Evolutionary conservation across 2,888 invertebrate species (phyloP).

Genomic region (Netelia virgata): DNA sequence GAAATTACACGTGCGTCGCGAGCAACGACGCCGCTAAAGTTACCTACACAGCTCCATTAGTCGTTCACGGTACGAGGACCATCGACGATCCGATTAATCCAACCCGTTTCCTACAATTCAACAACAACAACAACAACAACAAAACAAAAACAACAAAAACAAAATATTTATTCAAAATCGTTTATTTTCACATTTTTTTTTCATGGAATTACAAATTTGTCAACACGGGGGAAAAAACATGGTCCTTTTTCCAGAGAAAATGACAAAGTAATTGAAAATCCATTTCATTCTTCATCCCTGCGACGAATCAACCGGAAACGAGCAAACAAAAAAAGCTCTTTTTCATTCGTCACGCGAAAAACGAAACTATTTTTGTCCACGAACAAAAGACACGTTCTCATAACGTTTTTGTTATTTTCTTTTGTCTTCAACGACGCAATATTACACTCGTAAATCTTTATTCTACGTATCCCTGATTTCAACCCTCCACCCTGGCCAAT

Average conservation of each 20-base stretch:
- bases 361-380: not conserved
- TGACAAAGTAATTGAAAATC: not conserved
- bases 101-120: too few relatives aligned
- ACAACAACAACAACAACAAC: not conserved
- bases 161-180: not conserved
- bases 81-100: not conserved
- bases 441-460: constrained; percentile 30
- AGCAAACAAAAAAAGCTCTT: not conserved
- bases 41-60: constrained; percentile 84
- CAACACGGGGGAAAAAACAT: not conserved
- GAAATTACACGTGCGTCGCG: constrained; percentile 86
- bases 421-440: constrained; percentile 16
- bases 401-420: not conserved
- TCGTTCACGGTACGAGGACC: constrained; percentile 85
- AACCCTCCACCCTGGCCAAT: constrained; percentile 37
- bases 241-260: not conserved
- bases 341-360: not conserved
- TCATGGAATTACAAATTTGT: not conserved
- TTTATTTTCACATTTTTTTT: not conserved
- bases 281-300: not conserved
- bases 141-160: constrained; percentile 7
- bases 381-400: constrained; percentile 1
- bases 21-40: constrained; percentile 85
- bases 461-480: not conserved
- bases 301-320: not conserved